Evolutionary conservation across 2,888 invertebrate species (phyloP), one percentile per base, ranked within the genome.

Genomic region (Panorpa germanica): DNA sequence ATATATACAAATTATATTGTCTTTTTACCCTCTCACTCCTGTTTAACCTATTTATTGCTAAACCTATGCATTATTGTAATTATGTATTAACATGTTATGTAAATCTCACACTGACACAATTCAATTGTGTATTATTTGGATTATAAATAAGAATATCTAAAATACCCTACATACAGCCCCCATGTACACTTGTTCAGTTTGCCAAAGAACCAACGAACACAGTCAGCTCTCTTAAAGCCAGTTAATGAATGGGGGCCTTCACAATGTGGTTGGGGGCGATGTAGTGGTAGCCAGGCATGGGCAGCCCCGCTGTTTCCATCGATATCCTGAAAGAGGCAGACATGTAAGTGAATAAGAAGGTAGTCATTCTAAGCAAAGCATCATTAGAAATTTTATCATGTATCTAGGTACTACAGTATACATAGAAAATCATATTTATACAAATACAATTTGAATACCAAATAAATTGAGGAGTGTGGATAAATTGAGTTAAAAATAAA

Each of bases 261-360:
- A 85, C 82, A 56, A 85, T 85, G 63, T 85, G 81, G 61, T 83
- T 85, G 42, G 85, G 85, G 43, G 83, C 75, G 59, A 86, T 78
- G 67, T 83, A 85, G 59, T 83, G 85, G 62, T 83, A 85, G 43
- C 83, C 81, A 38, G 81, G 78, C 63, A 85, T 73, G 47, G 83
- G 82, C 61, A 86, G 67, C 38, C 85, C 83, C 44, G 86, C 82
- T 33, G 86, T 86, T 66, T 88, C 86, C 82, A 86, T 82, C 36
- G 85, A 81, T 78, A 88, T 85, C 72, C 88, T 88, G 71, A 37
- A 71, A n/a, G n/a, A n/a, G 7, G 9, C 20, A 9, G 7, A 9
- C 7, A 7, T 19, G 9, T 19, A 19, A 19, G 20, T 19, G 7
- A 19, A 8, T 19, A 19, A 19, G 9, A 19, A 8, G 20, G n/a